phyloP scores from a whole-genome alignment of 1,140 invertebrate genomes.

The Drosophila punjabiensis region DNA sequence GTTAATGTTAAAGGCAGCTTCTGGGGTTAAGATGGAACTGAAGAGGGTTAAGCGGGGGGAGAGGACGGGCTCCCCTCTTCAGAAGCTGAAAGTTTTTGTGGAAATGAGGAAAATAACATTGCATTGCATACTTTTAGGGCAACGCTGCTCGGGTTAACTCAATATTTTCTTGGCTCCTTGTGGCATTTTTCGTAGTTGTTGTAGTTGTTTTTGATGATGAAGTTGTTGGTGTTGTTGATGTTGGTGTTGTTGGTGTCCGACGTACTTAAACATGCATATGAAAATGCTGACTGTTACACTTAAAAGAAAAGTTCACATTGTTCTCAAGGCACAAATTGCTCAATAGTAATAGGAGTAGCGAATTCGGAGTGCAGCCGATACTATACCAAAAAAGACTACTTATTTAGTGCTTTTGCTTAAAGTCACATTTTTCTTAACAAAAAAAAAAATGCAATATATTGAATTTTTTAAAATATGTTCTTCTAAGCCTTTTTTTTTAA shows the following conservation, averaged over 20 bases:
- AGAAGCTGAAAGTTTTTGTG: conserved; percentile 33
- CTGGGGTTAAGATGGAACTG: not conserved
- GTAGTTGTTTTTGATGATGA: conserved; percentile 10
- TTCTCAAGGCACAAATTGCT: too few species aligned
- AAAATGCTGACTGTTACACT: conserved; percentile 34
- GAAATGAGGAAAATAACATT: conserved; percentile 51
- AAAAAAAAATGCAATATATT: too few species aligned
- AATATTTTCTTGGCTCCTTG: conserved; percentile 57
- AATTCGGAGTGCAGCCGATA: too few species aligned
- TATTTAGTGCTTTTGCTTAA: too few species aligned
- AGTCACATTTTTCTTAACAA: too few species aligned
- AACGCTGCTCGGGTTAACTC: conserved; percentile 44
- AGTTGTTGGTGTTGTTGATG: conserved; percentile 6
- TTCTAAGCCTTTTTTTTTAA: too few species aligned
- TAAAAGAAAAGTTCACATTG: not conserved
- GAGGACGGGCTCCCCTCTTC: not conserved
- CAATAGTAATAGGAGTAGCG: too few species aligned
- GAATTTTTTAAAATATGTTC: too few species aligned
- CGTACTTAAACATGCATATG: conserved; percentile 58
- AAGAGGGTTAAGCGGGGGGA: not conserved
- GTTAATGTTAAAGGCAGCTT: conserved; percentile 4
- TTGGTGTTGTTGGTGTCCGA: not conserved
- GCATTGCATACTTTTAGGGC: conserved; percentile 53
- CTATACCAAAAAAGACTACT: too few species aligned
- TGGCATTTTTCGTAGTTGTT: conserved; percentile 36